Evolutionary conservation across 2,113 vertebrate genomes (phyloP).

Genomic region (Columba janthina): DNA sequence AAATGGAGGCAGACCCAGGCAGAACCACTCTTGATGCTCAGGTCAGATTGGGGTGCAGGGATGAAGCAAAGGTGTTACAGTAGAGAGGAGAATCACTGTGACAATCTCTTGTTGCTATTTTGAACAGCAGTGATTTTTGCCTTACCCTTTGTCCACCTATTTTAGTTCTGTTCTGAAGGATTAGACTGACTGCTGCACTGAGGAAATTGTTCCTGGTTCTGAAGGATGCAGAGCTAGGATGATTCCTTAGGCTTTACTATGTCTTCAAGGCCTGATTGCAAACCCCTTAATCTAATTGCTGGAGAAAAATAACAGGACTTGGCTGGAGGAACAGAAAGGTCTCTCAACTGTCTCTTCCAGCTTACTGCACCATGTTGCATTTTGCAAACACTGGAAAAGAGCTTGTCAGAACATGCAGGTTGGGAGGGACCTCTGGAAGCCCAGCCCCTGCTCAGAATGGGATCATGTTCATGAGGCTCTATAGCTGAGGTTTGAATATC

Average conservation of each 20-base stretch:
- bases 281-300: neutral
- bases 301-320: neutral
- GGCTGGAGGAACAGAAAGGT: neutral
- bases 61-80: neutral
- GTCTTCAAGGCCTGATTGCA: neutral
- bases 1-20: neutral
- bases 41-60: rapidly evolving
- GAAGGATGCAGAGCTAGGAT: neutral
- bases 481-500: neutral
- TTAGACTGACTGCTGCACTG: neutral
- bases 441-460: neutral
- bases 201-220: neutral
- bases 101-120: neutral
- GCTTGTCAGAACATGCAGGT: neutral
- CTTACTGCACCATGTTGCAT: neutral
- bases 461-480: neutral
- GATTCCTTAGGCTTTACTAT: neutral
- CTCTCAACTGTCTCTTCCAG: neutral
- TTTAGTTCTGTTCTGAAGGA: neutral
- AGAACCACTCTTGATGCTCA: neutral
- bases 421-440: neutral
- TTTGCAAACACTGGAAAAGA: neutral
- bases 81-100: neutral
- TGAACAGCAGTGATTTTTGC: neutral
- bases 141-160: neutral